Base-by-base conservation (phyloP, 2,888 invertebrate genomes). In the Morpho helenor region DNA sequence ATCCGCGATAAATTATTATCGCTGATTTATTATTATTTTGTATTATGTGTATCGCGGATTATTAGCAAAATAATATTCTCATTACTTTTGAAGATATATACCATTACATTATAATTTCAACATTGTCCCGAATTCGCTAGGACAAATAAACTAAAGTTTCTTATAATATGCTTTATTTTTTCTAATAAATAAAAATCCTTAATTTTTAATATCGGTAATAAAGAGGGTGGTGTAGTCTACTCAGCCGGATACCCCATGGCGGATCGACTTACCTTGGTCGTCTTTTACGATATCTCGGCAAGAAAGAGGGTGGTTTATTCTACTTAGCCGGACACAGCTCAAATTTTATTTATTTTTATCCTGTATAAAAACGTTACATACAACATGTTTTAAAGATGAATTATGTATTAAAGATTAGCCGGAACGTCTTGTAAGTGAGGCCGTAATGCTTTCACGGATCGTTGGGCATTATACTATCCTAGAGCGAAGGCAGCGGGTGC, bases 391-490 rank as follows among this genome's bases (percentile, higher is more conserved):
- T 10, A 51, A 60, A 45, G 45, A 56, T 60, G 53, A 46, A 42
- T 43, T 57, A 60, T 55, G 68, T 68, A 59, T 66, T 64, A 56
- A 70, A 72, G 66, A 75, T 77, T 72, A 73, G 67, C 68, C 64
- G 62, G 62, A 68, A 73, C 72, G 66, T 66, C 68, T 74, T 66
- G 71, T 76, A 73, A 72, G 72, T 72, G 72, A 73, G 72, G 72
- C 72, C 74, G 74, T 77, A 75, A 81, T 76, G 73, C 68, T 72
- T 75, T 79, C 66, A 77, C 74, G 75, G 71, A 70, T 79, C 76
- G 82, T 76, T 77, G 73, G 62, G 65, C 67, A 69, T 74, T 74
- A 61, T 63, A 53, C 61, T 60, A 74, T 75, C 70, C 66, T 68
- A 66, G 64, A 71, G 65, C 67, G 63, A 64, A 67, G 62, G 61